phyloP scores from a whole-genome alignment of 2,113 vertebrate species.

The Trogon surrucura region DNA sequence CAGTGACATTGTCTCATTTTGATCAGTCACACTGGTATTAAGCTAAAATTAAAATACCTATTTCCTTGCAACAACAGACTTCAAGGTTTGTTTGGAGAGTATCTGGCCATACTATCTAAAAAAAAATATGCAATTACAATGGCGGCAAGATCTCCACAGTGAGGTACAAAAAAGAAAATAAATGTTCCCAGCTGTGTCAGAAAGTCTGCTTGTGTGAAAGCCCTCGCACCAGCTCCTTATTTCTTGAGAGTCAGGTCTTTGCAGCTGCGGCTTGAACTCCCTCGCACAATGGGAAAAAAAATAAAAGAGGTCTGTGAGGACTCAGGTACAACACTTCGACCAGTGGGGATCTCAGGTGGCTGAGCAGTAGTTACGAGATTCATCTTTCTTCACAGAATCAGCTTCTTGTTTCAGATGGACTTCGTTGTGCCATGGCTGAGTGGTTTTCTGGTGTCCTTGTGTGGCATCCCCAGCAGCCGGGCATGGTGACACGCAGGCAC shows the following conservation, averaged over 20 bases:
- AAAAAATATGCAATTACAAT: neutral
- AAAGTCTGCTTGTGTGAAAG: neutral
- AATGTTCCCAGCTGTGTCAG: neutral
- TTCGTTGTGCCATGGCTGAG: fast-evolving
- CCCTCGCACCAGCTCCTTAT: neutral
- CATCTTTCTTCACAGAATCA: neutral
- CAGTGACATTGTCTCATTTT: neutral
- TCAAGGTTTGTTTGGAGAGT: constrained; percentile 12
- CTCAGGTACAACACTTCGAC: neutral
- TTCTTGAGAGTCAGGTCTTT: neutral
- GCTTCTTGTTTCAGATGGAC: neutral
- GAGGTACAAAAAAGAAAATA: neutral
- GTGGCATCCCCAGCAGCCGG: fast-evolving
- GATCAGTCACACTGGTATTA: neutral
- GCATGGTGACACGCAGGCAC: fast-evolving
- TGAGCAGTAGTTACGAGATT: neutral
- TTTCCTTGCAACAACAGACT: neutral
- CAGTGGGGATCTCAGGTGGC: neutral
- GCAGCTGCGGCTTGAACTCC: neutral
- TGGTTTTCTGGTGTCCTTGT: neutral
- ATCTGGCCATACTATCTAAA: neutral
- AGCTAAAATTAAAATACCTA: constrained; percentile 38
- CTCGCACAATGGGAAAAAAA: no score
- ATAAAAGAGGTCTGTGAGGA: neutral
- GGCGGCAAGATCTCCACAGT: neutral